Evolutionary conservation across 2,888 invertebrate genomes (phyloP), one percentile per base, ranked within the genome.

Genomic region (Orchesellides sinensis): DNA sequence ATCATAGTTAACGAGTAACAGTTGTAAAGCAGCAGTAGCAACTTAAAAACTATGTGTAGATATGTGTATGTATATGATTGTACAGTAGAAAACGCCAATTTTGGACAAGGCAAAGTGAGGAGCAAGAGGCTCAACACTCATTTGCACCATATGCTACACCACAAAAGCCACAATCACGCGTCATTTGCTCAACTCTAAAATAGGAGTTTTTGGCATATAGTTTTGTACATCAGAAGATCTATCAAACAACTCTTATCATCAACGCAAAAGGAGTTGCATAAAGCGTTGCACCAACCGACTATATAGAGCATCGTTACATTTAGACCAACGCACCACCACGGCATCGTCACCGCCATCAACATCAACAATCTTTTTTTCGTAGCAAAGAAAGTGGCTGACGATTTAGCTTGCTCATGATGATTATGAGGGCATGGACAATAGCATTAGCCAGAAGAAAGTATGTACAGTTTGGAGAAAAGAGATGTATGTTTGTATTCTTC

Each of bases 141-240:
- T 87, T 87, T 87, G 84, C 85, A 85, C 87, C 87, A 87, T 85
- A 85, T 87, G 87, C 85, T 83, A 68, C 85, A 84, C 70, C 84
- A 70, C 83, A 84, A 65, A 83, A 85, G 85, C 83, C 85, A 81
- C 83, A 83, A 85, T 85, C 85, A 85, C 83, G 84, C 85, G 81
- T 85, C 86, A 86, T 86, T 85, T 86, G 63, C 82, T 82, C 75
- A 82, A 74, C 81, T 81, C 74, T 74, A 68, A 74, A 73, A 82
- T 19, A 81, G 74, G 69, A 35, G 61, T 69, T 68, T 63, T 19
- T 40, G 69, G 69, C 81, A 68, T 61, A 63, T n/a, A 72, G 80
- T 82, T n/a, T n/a, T 74, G 75, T 75, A 75, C 82, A 82, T 75
- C 82, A 82, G 52, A 27, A 56, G 59, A 66, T 68, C 74, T 59